phyloP scores from a whole-genome alignment of 2,113 vertebrate genomes.

The Odontesthes bonariensis region DNA sequence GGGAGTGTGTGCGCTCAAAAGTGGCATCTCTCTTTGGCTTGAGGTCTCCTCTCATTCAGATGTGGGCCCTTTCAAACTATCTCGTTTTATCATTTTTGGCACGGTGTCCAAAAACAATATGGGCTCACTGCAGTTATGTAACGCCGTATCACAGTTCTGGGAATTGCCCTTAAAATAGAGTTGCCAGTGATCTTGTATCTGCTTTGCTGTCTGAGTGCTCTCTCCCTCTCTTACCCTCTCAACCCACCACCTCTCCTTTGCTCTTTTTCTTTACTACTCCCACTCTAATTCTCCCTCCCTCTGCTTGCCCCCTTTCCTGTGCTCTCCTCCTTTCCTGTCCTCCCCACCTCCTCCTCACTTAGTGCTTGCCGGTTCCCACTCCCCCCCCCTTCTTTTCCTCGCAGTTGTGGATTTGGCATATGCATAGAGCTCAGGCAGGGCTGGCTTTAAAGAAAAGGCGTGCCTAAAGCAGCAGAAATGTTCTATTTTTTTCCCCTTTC shows the following conservation, averaged over 20 bases:
- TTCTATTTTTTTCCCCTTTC: neutral
- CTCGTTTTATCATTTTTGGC: slow-evolving; percentile 67
- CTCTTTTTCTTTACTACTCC: slow-evolving; percentile 73
- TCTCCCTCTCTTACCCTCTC: slow-evolving; percentile 62
- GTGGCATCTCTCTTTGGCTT: slow-evolving; percentile 29
- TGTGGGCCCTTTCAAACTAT: slow-evolving; percentile 50
- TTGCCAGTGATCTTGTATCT: slow-evolving; percentile 79
- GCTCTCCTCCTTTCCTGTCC: slow-evolving; percentile 77
- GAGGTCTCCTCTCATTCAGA: slow-evolving; percentile 42
- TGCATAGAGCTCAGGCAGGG: slow-evolving; percentile 67
- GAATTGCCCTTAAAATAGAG: slow-evolving; percentile 85
- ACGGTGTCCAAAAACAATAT: slow-evolving; percentile 76
- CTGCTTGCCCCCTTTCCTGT: slow-evolving; percentile 73
- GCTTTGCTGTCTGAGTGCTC: slow-evolving; percentile 67
- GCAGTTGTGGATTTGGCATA: slow-evolving; percentile 74
- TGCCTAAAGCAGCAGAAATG: slow-evolving; percentile 63
- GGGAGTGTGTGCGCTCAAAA: slow-evolving; percentile 24
- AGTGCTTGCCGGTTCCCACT: slow-evolving; percentile 57
- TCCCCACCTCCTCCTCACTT: slow-evolving; percentile 69
- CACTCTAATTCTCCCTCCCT: slow-evolving; percentile 73
- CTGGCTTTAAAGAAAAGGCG: slow-evolving; percentile 75
- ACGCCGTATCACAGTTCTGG: slow-evolving; percentile 80
- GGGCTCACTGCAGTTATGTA: slow-evolving; percentile 78
- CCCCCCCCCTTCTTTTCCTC: slow-evolving; percentile 46
- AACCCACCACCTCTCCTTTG: slow-evolving; percentile 67